Conservation (phyloP, 2,113 vertebrate species). For the Callocephalon fimbriatum region DNA sequence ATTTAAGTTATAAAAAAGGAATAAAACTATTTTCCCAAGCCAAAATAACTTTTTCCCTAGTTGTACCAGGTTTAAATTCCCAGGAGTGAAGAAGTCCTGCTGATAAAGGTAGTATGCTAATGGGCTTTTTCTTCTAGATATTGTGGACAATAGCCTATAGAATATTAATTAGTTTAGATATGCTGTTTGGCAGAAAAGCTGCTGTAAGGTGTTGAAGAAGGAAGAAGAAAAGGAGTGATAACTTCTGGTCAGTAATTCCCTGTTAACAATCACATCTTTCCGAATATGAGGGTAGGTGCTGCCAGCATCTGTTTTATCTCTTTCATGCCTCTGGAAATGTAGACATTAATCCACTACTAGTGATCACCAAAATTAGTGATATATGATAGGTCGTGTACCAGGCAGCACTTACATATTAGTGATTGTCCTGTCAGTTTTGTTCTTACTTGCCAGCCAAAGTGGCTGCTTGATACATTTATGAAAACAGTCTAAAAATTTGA, state of each 20-base stretch:
- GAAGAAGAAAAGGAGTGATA: neutral
- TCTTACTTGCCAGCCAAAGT: neutral
- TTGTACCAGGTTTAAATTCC: neutral
- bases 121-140: neutral
- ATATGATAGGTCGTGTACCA: neutral
- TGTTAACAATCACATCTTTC: neutral
- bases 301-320: neutral
- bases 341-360: neutral
- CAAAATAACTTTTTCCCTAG: neutral
- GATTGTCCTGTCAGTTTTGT: neutral
- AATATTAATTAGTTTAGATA: neutral
- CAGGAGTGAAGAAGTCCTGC: neutral
- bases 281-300: neutral
- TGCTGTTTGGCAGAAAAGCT: neutral
- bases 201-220: neutral
- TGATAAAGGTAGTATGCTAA: neutral
- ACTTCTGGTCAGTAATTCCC: neutral
- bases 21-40: neutral
- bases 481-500: neutral
- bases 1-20: neutral
- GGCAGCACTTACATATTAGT: neutral
- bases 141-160: neutral
- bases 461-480: neutral
- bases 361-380: neutral
- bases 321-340: neutral